A percentile compares a stretch with the other conserved stretches of the same genome.
Evolutionary conservation across 2,113 vertebrate genomes (phyloP).

Genomic region (human): GRCh38 chr16:9483001-9483500

Average conservation of each 20-base stretch:
- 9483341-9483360: background rate
- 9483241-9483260: background rate
- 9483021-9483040: background rate
- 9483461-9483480: background rate
- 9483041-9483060: background rate
- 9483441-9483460: accelerated
- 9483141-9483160: background rate
- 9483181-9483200: background rate
- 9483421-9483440: background rate
- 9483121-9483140: background rate
- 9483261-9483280: background rate
- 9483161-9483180: background rate
- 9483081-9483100: background rate
- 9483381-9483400: background rate
- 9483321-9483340: background rate
- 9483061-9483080: background rate
- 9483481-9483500: no score
- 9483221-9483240: background rate
- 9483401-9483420: accelerated
- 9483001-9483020: background rate
- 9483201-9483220: background rate
- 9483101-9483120: background rate
- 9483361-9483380: background rate
- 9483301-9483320: background rate
- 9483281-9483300: background rate